A percentile compares a stretch with the other conserved stretches of the same genome.
phyloP scores from a whole-genome alignment of 2,888 invertebrate genomes.

The Dione juno region DNA sequence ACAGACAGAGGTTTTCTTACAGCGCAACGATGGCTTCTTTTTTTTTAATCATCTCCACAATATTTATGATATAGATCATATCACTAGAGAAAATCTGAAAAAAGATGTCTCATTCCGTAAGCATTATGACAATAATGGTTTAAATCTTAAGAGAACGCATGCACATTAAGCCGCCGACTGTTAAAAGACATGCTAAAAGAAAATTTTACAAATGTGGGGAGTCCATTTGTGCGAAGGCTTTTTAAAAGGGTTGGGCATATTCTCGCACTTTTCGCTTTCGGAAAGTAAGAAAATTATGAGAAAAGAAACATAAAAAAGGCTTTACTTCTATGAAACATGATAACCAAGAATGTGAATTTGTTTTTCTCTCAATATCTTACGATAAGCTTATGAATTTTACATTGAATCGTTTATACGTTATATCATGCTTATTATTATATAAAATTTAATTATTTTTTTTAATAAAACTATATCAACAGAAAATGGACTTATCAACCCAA shows the following conservation, averaged over 20 bases:
- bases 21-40: too few species aligned
- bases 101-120: neutral
- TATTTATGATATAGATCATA: neutral
- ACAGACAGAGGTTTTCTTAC: too few species aligned
- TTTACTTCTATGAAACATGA: neutral
- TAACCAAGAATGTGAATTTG: too few species aligned
- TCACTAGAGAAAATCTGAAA: neutral
- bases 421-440: too few species aligned
- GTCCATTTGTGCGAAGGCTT: conserved; percentile 35
- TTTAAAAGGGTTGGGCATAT: conserved; percentile 35
- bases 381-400: too few species aligned
- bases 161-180: conserved; percentile 14
- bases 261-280: conserved; percentile 29
- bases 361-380: too few species aligned
- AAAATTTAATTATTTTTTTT: too few species aligned
- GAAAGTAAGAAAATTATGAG: conserved; percentile 24
- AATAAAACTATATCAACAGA: too few species aligned
- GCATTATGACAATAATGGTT: neutral
- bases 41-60: neutral
- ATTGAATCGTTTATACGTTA: too few species aligned
- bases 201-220: conserved; percentile 35
- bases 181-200: conserved; percentile 31
- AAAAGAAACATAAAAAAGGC: neutral
- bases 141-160: conserved; percentile 16
- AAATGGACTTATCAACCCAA: too few species aligned